phyloP scores from a whole-genome alignment of 2,797 vertebrate species.

The Malurus splendens region DNA sequence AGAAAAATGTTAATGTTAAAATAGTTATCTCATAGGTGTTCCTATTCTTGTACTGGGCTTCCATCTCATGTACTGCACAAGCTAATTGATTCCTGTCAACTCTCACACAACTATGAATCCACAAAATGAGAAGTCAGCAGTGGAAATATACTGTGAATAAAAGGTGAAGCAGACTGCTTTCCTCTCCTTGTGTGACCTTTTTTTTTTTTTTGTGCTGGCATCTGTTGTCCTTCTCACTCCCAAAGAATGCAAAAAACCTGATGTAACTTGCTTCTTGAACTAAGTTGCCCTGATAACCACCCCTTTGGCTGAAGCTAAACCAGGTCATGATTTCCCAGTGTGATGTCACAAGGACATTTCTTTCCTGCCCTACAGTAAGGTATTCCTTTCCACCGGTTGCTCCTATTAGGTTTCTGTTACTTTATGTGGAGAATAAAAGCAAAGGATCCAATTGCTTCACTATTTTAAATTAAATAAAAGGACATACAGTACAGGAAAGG shows the following conservation, averaged over 20 bases:
- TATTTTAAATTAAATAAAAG: conserved; percentile 32
- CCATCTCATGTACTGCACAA: background rate
- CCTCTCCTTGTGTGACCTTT: background rate
- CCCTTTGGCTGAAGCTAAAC: conserved; percentile 20
- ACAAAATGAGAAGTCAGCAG: background rate
- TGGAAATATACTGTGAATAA: background rate
- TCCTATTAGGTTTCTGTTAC: conserved; percentile 36
- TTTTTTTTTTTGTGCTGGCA: background rate
- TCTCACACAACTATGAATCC: background rate
- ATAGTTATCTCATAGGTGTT: background rate
- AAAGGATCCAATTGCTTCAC: conserved; percentile 20
- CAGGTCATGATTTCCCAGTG: background rate
- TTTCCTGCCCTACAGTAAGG: background rate
- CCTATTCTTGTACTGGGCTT: background rate
- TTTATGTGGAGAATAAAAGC: conserved; percentile 35
- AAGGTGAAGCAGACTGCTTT: background rate
- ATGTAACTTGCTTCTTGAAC: conserved; percentile 22
- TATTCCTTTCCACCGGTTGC: background rate
- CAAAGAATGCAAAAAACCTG: conserved; percentile 31
- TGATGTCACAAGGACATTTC: background rate
- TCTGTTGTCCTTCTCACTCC: background rate
- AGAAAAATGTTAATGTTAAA: background rate
- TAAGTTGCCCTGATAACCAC: background rate
- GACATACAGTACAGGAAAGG: background rate
- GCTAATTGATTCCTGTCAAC: background rate